phyloP scores from a whole-genome alignment of 2,888 invertebrate species.

The Pristionchus entomophagus region DNA sequence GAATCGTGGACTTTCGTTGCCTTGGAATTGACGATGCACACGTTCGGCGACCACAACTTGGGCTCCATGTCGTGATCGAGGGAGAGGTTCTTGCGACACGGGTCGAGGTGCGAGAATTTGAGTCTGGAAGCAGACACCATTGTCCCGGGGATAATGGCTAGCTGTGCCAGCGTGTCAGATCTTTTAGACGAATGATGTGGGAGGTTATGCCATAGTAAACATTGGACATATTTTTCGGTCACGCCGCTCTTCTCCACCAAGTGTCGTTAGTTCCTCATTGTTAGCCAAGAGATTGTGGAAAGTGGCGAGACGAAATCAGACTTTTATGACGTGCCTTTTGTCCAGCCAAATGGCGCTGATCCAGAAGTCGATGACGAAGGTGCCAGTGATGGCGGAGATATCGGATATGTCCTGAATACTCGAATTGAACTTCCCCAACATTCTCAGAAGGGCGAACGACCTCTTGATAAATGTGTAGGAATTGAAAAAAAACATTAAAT shows the following conservation, averaged over 20 bases:
- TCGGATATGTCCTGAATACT: conserved; percentile 73
- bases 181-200: too few relatives aligned
- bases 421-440: not conserved
- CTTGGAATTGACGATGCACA: conserved; percentile 74
- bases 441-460: not conserved
- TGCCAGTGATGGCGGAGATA: conserved; percentile 72
- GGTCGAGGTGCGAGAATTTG: conserved; percentile 69
- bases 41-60: conserved; percentile 73
- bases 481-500: too few relatives aligned
- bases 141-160: too few relatives aligned
- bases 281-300: too few relatives aligned
- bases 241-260: too few relatives aligned
- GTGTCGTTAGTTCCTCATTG: too few relatives aligned
- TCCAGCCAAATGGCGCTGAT: conserved; percentile 74
- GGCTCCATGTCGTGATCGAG: conserved; percentile 75
- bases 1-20: conserved; percentile 73
- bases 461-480: too few relatives aligned
- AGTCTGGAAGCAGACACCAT: conserved; percentile 58
- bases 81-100: conserved; percentile 71
- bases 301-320: too few relatives aligned
- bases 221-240: too few relatives aligned
- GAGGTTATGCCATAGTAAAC: too few relatives aligned
- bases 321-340: too few relatives aligned
- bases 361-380: conserved; percentile 74
- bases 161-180: too few relatives aligned